phyloP scores from a whole-genome alignment of 2,113 vertebrate species.

The Apaloderma vittatum region DNA sequence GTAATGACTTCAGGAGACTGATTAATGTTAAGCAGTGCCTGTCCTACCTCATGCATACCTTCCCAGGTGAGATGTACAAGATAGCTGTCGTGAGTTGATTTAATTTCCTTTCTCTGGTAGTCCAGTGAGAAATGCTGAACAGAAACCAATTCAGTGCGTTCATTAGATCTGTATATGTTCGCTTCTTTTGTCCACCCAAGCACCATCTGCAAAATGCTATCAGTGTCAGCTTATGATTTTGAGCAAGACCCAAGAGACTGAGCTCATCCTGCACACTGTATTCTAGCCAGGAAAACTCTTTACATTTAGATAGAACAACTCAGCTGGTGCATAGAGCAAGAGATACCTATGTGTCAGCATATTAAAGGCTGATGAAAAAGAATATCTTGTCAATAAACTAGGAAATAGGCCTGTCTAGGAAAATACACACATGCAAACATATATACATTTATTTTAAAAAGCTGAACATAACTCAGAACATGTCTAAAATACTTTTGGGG shows the following conservation, averaged over 20 bases:
- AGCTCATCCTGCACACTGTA: slow-evolving; percentile 61
- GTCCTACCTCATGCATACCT: slow-evolving; percentile 79
- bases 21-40: slow-evolving; percentile 88
- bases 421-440: slow-evolving; percentile 18
- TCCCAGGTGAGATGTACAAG: slow-evolving; percentile 84
- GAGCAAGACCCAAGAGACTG: slow-evolving; percentile 71
- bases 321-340: slow-evolving; percentile 24
- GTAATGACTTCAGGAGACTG: slow-evolving; percentile 87
- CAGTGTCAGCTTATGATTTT: slow-evolving; percentile 80
- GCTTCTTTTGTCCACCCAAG: slow-evolving; percentile 82
- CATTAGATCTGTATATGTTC: slow-evolving; percentile 75
- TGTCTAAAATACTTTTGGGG: not conserved
- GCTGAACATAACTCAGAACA: not conserved
- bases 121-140: slow-evolving; percentile 78
- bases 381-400: slow-evolving; percentile 58
- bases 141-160: slow-evolving; percentile 75
- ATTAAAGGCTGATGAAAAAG: slow-evolving; percentile 60
- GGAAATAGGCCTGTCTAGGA: slow-evolving; percentile 29
- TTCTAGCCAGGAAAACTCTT: slow-evolving; percentile 74
- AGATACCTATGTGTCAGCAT: slow-evolving; percentile 41
- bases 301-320: slow-evolving; percentile 57
- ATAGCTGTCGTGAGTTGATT: slow-evolving; percentile 87
- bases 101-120: slow-evolving; percentile 86
- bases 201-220: slow-evolving; percentile 81
- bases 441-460: not conserved